Evolutionary conservation across 2,888 invertebrate species (phyloP).

Genomic region (Dione juno): DNA sequence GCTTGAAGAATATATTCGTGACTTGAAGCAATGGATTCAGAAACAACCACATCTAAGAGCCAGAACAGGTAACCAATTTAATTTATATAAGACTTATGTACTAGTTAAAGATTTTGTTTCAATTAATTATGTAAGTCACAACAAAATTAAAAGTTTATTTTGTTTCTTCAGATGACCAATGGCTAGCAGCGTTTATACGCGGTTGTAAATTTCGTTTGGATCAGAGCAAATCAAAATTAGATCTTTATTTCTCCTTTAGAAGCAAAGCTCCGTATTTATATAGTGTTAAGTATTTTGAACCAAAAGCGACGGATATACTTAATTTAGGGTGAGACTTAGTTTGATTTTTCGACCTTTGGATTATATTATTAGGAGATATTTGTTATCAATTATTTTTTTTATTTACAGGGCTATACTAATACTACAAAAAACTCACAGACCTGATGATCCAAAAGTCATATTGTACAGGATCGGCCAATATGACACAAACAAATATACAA

Average conservation of each 20-base stretch:
- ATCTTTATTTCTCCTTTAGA: constrained; percentile 82
- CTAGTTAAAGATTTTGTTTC: neutral
- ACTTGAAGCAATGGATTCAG: constrained; percentile 81
- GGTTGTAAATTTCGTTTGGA: constrained; percentile 86
- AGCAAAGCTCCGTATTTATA: constrained; percentile 80
- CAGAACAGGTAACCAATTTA: constrained; percentile 59
- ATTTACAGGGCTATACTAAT: constrained; percentile 53
- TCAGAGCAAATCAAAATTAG: constrained; percentile 84
- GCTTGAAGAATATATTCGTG: constrained; percentile 73
- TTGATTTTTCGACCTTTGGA: neutral
- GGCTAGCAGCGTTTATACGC: constrained; percentile 83
- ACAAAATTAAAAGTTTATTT: neutral
- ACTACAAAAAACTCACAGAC: constrained; percentile 55
- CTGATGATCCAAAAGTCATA: constrained; percentile 71
- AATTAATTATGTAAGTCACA: neutral
- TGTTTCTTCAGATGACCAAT: constrained; percentile 79
- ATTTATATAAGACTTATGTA: neutral
- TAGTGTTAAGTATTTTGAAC: constrained; percentile 52
- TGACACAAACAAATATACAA: constrained; percentile 62
- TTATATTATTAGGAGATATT: neutral
- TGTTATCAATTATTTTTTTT: neutral
- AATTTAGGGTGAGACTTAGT: constrained; percentile 54
- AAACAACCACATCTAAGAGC: constrained; percentile 82
- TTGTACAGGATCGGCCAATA: constrained; percentile 77
- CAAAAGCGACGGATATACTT: constrained; percentile 56